Percentiles rank a stretch among this genome's conserved stretches.
Evolutionary conservation across 2,888 invertebrate species (phyloP).

Genomic region (Netelia fuscicornis): DNA sequence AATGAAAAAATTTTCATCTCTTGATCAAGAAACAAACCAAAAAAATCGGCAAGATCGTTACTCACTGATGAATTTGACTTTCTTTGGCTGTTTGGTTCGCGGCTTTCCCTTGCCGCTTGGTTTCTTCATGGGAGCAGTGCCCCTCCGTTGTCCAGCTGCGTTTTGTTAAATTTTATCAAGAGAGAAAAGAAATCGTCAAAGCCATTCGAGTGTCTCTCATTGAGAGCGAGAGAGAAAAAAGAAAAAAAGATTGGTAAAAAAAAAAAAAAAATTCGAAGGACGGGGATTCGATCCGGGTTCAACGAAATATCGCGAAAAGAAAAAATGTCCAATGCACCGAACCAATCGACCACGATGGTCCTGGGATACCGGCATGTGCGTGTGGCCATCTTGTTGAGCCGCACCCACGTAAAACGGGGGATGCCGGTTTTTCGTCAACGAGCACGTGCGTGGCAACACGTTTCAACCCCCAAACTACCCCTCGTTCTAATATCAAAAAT

Average conservation of each 20-base stretch:
- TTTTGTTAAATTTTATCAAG: constrained; percentile 5
- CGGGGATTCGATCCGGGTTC: constrained; percentile 85
- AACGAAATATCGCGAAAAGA: constrained; percentile 79
- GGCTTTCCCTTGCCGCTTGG: constrained; percentile 91
- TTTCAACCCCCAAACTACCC: neutral
- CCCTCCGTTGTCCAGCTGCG: constrained; percentile 81
- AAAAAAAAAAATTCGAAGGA: constrained; percentile 7
- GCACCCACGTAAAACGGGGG: constrained; percentile 77
- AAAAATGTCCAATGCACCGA: constrained; percentile 67
- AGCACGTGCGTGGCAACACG: constrained; percentile 68
- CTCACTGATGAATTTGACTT: constrained; percentile 97
- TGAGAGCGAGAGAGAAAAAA: neutral
- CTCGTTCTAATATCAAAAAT: neutral
- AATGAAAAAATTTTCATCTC: neutral
- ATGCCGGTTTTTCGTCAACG: constrained; percentile 56
- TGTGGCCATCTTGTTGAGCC: constrained; percentile 82
- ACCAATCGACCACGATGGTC: constrained; percentile 44
- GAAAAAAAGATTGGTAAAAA: too few species aligned
- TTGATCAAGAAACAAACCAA: neutral
- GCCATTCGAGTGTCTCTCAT: neutral
- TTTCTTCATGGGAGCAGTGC: constrained; percentile 92
- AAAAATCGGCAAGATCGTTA: constrained; percentile 80
- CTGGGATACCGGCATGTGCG: constrained; percentile 65
- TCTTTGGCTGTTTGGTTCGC: constrained; percentile 94
- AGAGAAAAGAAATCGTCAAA: constrained; percentile 45